A percentile compares a stretch with the other conserved stretches of the same genome.
Evolutionary conservation across 2,888 invertebrate genomes (phyloP).

Genomic region (Aphelenchoides bicaudatus): DNA sequence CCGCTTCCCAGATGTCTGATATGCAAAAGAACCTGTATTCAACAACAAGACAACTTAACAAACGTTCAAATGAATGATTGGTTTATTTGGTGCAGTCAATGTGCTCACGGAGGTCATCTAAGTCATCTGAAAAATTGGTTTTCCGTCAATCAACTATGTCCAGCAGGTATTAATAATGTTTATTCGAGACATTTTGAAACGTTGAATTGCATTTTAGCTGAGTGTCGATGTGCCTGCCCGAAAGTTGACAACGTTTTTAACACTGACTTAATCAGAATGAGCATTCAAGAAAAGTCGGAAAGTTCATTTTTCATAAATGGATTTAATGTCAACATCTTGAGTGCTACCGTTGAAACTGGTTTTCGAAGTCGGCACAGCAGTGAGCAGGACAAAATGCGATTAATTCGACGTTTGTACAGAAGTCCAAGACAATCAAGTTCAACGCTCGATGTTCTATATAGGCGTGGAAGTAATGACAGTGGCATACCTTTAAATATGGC

Average conservation of each 20-base stretch:
- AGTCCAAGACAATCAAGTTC: too few relatives aligned
- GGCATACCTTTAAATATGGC: too few relatives aligned
- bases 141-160: slow-evolving; percentile 29
- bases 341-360: slow-evolving; percentile 6
- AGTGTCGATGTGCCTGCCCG: slow-evolving; percentile 16
- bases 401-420: too few relatives aligned
- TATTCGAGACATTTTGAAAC: too few relatives aligned
- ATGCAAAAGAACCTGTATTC: slow-evolving; percentile 26
- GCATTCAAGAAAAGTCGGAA: slow-evolving; percentile 3
- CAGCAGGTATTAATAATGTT: slow-evolving; percentile 26
- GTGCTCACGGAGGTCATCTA: slow-evolving; percentile 31
- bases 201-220: not conserved
- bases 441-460: too few relatives aligned
- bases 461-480: too few relatives aligned
- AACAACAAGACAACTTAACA: slow-evolving; percentile 10
- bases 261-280: not conserved
- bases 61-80: slow-evolving; percentile 30
- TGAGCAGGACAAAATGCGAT: slow-evolving; percentile 1
- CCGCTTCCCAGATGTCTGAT: slow-evolving; percentile 32
- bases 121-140: slow-evolving; percentile 30
- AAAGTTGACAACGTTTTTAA: slow-evolving; percentile 15
- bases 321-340: not conserved
- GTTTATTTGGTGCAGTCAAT: slow-evolving; percentile 34
- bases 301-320: not conserved
- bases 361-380: not conserved